Base-by-base conservation (phyloP, 2,797 vertebrate species). In the Hirundo rustica region DNA sequence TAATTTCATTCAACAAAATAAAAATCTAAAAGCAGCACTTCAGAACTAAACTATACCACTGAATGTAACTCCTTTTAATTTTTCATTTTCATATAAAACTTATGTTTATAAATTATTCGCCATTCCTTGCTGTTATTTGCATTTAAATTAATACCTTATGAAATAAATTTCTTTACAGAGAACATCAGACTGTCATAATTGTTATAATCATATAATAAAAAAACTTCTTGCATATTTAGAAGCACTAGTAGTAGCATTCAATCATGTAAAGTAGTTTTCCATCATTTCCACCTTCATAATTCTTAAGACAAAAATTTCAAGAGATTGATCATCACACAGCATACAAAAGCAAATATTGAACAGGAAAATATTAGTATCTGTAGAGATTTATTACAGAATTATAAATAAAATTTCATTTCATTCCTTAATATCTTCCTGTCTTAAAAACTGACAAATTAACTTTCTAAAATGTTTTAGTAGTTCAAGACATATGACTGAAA, bases 81-180 rank as follows among this genome's bases (percentile, higher is more conserved):
- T 79, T 70, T 67, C 16, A 64, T 57, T 89, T 96, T 88, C 44
- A 80, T 47, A 84, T n/a, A 72, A 81, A 92, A 81, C 16, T 78
- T 92, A 30, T 14, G 14, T 65, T 78, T 79, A 70, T 11, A 88
- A 86, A 94, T 64, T 4, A 83, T 89, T 67, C 83, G 29, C 20
- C 68, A 62, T 62, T 72, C 50, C 81, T 89, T 54, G 30, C 30
- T 61, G 10, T 44, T 65, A 71, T 12, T 74, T 57, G 40, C 44
- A 89, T 77, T 85, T 86, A 75, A 94, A 85, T 74, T 2, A 94
- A 84, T 73, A 54, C 11, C 20, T 79, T 62, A 62, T n/a, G 32
- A 68, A 70, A 81, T 55, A 81, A 81, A 68, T 58, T 62, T 70
- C 36, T 84, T 44, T 27, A 54, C 36, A 75, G 40, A 75, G 32